These are phyloP conservation scores for Phaedon cochleariae DNA, from an alignment of 2,888 invertebrate species.

Conservation along the genomic window DNA sequence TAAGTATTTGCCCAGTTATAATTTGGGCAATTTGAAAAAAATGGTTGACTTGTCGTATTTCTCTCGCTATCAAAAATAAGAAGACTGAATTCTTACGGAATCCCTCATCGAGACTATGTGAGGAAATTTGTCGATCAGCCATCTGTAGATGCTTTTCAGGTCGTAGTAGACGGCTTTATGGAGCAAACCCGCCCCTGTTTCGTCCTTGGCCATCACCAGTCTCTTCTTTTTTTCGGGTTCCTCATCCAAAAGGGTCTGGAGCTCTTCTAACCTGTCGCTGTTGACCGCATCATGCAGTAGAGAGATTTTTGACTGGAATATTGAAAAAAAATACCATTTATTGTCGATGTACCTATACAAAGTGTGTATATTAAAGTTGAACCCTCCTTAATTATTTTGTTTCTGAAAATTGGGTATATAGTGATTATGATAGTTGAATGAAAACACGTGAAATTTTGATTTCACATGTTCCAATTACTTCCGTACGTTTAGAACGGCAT, in stretches of 20 bases:
- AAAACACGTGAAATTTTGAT: too few species aligned
- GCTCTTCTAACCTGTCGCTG: constrained; percentile 74
- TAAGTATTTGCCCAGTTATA: too few species aligned
- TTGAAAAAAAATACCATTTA: not conserved
- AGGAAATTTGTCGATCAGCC: constrained; percentile 75
- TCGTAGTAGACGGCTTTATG: constrained; percentile 85
- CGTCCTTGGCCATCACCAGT: constrained; percentile 71
- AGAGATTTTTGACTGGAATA: constrained; percentile 72
- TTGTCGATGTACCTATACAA: not conserved
- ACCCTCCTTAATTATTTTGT: too few species aligned
- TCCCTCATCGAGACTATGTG: constrained; percentile 73
- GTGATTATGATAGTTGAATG: too few species aligned
- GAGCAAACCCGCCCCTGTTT: constrained; percentile 75
- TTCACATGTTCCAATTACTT: too few species aligned
- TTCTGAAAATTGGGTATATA: too few species aligned
- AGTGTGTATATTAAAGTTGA: too few species aligned
- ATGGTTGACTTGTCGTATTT: too few species aligned
- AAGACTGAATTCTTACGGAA: constrained; percentile 73
- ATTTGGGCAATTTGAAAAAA: too few species aligned
- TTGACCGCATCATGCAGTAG: constrained; percentile 80
- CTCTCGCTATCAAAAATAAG: too few species aligned
- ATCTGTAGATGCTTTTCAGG: constrained; percentile 75
- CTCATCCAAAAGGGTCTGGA: constrained; percentile 66
- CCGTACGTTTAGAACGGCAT: too few species aligned
- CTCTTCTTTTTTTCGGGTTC: constrained; percentile 64